These are phyloP conservation scores for Littorina saxatilis DNA, from an alignment of 1,140 invertebrate genomes.

Conservation along the genomic window DNA sequence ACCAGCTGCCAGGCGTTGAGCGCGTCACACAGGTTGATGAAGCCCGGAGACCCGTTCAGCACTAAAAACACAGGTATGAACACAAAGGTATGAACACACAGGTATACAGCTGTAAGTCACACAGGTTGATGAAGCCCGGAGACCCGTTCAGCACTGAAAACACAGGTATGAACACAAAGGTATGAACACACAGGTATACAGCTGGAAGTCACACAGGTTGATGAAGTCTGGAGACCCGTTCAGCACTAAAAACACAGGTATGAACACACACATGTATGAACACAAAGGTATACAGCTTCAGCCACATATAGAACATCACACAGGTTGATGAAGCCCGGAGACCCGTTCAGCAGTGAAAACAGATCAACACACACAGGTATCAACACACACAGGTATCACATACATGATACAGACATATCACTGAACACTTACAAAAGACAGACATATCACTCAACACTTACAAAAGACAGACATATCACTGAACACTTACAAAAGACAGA, in stretches of 20 bases:
- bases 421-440: not conserved
- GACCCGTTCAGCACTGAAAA: conserved; percentile 91
- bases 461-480: no score
- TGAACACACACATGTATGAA: no score
- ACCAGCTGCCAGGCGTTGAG: conserved; percentile 98
- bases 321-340: conserved; percentile 97
- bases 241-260: conserved; percentile 79
- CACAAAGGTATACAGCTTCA: not conserved
- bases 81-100: no score
- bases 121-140: conserved; percentile 98
- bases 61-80: conserved; percentile 76
- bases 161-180: not conserved
- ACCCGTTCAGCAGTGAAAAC: conserved; percentile 89
- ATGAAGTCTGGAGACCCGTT: conserved; percentile 98
- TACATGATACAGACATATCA: not conserved
- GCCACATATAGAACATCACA: no score
- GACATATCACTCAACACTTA: not conserved
- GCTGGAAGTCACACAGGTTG: conserved; percentile 96
- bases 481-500: no score
- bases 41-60: conserved; percentile 96
- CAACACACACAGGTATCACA: no score
- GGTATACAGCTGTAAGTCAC: conserved; percentile 82
- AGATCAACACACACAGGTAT: not conserved
- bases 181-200: no score
- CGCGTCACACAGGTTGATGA: conserved; percentile 98